Evolutionary conservation across 2,888 invertebrate genomes (phyloP).

Genomic region (Cybosia mesomella): DNA sequence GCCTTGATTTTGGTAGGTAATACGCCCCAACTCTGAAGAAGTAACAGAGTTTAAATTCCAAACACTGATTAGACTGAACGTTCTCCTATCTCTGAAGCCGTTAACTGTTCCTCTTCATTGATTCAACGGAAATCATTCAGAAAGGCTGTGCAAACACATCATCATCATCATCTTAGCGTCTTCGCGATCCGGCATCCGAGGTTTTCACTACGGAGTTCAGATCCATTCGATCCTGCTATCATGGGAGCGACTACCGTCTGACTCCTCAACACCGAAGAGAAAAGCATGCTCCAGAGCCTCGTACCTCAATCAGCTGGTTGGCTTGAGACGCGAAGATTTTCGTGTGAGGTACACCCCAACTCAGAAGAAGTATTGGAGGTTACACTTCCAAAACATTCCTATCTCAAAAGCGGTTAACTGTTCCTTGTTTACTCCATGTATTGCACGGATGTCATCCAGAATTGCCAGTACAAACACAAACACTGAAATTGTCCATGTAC

Average conservation of each 20-base stretch:
- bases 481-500: constrained; percentile 37
- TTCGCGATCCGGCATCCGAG: no score
- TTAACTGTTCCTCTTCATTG: no score
- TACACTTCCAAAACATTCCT: constrained; percentile 3
- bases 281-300: background rate
- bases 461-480: constrained; percentile 34
- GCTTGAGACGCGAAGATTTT: no score
- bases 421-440: constrained; percentile 38
- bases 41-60: no score
- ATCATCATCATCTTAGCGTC: no score
- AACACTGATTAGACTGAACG: no score
- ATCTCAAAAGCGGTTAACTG: background rate
- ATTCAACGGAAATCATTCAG: no score
- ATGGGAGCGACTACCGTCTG: background rate
- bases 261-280: background rate
- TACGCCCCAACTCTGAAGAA: no score
- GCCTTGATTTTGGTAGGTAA: background rate
- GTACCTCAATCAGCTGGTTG: no score
- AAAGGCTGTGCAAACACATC: constrained; percentile 35
- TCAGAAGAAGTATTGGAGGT: background rate
- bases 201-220: no score
- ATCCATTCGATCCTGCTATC: no score
- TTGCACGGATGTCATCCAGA: constrained; percentile 30
- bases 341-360: background rate
- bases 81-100: no score